Evolutionary conservation across 92 coral and sea anemone species (phyloP).

Genomic region (Virgularia gustaviana): DNA sequence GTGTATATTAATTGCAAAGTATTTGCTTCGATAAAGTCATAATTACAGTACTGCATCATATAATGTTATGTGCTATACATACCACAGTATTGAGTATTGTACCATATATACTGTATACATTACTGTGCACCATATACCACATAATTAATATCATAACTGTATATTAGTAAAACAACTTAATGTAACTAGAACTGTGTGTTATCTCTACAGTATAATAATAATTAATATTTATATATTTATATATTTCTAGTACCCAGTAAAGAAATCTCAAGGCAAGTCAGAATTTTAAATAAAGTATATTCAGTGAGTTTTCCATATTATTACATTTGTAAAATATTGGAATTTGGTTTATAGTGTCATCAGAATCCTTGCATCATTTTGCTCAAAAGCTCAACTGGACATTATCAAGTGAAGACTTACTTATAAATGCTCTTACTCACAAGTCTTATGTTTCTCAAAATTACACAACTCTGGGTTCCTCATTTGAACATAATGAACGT

Average conservation of each 20-base stretch:
- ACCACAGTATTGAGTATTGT: too few relatives aligned
- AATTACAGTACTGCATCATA: too few relatives aligned
- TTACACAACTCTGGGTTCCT: neutral
- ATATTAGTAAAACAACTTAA: too few relatives aligned
- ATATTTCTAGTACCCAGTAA: neutral
- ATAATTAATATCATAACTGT: too few relatives aligned
- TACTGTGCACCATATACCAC: too few relatives aligned
- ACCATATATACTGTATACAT: too few relatives aligned
- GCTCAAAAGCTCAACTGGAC: constrained; percentile 32
- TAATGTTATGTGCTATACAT: too few relatives aligned
- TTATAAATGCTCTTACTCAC: constrained; percentile 35
- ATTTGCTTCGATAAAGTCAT: too few relatives aligned
- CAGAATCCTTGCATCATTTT: constrained; percentile 11
- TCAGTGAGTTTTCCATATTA: neutral
- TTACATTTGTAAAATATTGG: neutral
- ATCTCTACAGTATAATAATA: too few relatives aligned
- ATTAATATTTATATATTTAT: neutral
- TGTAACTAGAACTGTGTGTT: too few relatives aligned
- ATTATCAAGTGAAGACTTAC: constrained; percentile 9
- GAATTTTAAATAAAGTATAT: neutral
- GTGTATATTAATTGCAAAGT: too few relatives aligned
- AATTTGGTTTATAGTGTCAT: constrained; percentile 11
- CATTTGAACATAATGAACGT: constrained; percentile 54
- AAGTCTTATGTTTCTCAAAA: constrained; percentile 12
- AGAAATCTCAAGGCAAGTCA: neutral